These are phyloP conservation scores for Passer montanus DNA, from an alignment of 2,113 vertebrate species.

Conservation along the genomic window DNA sequence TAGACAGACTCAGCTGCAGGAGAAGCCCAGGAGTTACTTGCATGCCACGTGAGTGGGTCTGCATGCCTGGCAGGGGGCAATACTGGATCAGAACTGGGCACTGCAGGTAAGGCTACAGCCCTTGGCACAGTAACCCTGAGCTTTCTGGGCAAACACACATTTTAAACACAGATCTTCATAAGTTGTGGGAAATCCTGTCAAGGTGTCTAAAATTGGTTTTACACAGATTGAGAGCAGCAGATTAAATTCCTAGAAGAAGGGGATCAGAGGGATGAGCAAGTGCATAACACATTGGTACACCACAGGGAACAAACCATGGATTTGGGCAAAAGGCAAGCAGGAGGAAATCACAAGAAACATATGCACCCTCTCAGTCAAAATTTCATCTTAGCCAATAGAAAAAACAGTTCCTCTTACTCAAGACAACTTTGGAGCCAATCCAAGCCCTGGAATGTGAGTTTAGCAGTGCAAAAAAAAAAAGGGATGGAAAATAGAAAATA, in stretches of 20 bases:
- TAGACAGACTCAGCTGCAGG: neutral
- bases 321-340: neutral
- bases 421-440: neutral
- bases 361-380: neutral
- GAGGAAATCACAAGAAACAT: neutral
- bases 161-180: neutral
- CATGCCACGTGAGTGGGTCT: rapidly evolving
- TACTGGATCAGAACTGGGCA: neutral
- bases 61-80: rapidly evolving
- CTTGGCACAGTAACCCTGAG: neutral
- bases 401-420: neutral
- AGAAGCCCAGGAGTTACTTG: neutral
- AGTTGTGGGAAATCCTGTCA: neutral
- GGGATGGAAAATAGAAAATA: neutral
- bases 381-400: neutral
- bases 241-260: neutral
- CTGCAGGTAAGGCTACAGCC: neutral
- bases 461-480: neutral
- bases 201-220: conserved; percentile 2
- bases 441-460: neutral
- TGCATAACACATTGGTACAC: neutral
- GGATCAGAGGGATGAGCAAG: neutral
- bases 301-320: neutral
- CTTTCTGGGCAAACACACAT: neutral
- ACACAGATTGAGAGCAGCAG: neutral